Evolutionary conservation across 2,888 invertebrate species (phyloP).

Genomic region (Nomada ferruginata): DNA sequence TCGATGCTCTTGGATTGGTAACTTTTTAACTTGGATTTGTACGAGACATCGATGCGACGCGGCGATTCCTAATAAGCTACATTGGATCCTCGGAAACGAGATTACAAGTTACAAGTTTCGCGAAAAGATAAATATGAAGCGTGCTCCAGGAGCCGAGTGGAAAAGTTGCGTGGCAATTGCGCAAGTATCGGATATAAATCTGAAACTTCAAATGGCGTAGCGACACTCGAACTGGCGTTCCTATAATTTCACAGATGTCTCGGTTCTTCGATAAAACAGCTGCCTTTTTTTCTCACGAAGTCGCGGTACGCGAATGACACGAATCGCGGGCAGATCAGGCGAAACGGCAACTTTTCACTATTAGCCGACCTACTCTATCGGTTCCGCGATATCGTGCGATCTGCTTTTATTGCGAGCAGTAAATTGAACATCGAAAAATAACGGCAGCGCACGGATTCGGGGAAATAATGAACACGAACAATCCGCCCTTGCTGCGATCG

Average conservation of each 20-base stretch:
- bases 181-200: not conserved
- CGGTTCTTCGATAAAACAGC: too few relatives aligned
- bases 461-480: not conserved
- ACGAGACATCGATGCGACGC: too few relatives aligned
- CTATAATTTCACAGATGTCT: too few relatives aligned
- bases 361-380: not conserved
- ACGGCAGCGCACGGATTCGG: not conserved
- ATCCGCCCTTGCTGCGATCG: too few relatives aligned
- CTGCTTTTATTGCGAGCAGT: not conserved
- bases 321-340: not conserved
- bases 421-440: not conserved
- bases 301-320: not conserved
- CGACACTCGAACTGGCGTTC: too few relatives aligned
- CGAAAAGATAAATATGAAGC: slow-evolving; percentile 4
- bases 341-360: not conserved
- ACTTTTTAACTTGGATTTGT: not conserved
- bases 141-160: not conserved
- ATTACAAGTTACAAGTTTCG: not conserved
- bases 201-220: not conserved
- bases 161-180: not conserved
- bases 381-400: not conserved
- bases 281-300: not conserved
- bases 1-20: not conserved
- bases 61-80: not conserved
- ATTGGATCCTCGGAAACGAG: not conserved